A percentile compares a stretch with the other conserved stretches of the same genome.
These are phyloP conservation scores for Misgurnus mizolepis DNA, from an alignment of 2,113 vertebrate species.

Conservation along the genomic window DNA sequence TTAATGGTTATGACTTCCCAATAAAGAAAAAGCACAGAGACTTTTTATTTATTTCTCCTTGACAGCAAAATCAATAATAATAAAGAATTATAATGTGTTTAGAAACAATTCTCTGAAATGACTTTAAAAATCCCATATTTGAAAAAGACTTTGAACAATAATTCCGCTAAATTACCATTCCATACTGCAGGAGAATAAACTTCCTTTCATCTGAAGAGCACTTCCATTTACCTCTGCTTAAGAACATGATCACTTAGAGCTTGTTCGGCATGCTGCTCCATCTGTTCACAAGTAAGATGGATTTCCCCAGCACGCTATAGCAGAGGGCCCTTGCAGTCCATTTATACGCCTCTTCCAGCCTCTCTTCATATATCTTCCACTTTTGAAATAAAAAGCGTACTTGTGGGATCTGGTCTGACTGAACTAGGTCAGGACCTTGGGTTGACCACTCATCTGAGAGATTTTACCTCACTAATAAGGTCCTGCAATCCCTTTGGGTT, in stretches of 20 bases:
- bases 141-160: background rate
- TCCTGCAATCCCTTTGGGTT: conserved; percentile 15
- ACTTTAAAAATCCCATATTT: too few relatives aligned
- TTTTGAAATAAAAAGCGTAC: background rate
- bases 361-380: conserved; percentile 3
- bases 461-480: conserved; percentile 41
- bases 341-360: background rate
- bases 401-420: conserved; percentile 42
- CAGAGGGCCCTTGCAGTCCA: background rate
- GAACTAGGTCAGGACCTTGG: conserved; percentile 46
- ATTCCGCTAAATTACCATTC: background rate
- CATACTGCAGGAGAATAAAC: background rate
- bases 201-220: conserved; percentile 15
- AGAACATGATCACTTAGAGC: background rate
- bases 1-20: too few relatives aligned
- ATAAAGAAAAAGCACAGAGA: too few relatives aligned
- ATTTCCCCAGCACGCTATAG: background rate
- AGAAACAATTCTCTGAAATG: too few relatives aligned
- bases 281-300: conserved; percentile 3
- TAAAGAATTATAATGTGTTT: too few relatives aligned
- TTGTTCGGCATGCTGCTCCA: background rate
- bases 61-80: too few relatives aligned
- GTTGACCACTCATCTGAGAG: conserved; percentile 33
- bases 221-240: conserved; percentile 61
- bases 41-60: too few relatives aligned